Evolutionary conservation across 1,140 invertebrate genomes (phyloP), one percentile per base, ranked within the genome.

Genomic region (Drosophila eugracilis): DNA sequence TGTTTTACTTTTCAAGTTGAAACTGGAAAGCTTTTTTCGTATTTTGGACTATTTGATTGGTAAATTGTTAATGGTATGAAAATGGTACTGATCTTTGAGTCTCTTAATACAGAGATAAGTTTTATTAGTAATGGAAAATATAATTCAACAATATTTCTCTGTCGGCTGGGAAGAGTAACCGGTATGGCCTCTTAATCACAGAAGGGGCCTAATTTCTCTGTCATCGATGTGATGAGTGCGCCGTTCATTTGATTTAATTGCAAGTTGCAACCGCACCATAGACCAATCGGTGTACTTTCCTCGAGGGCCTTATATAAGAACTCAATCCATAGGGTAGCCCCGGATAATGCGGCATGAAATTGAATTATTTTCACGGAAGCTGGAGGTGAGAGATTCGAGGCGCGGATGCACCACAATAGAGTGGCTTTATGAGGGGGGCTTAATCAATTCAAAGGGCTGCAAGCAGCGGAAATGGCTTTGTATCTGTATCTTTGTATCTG

Each of bases 281-380:
- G 30, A 42, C 12, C 55, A 50, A 52, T 60, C 26, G 52, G 26
- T 49, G 42, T 30, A 22, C 37, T 54, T 55, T 57, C 50, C 58
- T 34, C 53, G 12, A 75, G 30, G 36, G 26, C 15, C 47, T 85
- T 85, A 77, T 54, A 59, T 85, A 85, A 84, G 54, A 73, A 78
- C 50, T n/a, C 44, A 57, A 58, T 37, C 17, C 21, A 32, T 48
- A 30, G 19, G 1, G 19, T n/a, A 14, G 1, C 2, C 41, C 50
- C 42, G 36, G 37, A 50, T 73, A 85, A 80, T 77, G 73, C 41
- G 41, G 39, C 77, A 71, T 86, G 69, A 81, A 85, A 88, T 86
- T 86, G 55, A 75, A 81, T 86, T 83, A 67, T 71, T 52, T 53
- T 59, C 45, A 50, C 80, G 80, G 80, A 86, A 86, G 80, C 72